Base-by-base conservation (phyloP, 2,888 invertebrate species). In the Stratiomys singularior region DNA sequence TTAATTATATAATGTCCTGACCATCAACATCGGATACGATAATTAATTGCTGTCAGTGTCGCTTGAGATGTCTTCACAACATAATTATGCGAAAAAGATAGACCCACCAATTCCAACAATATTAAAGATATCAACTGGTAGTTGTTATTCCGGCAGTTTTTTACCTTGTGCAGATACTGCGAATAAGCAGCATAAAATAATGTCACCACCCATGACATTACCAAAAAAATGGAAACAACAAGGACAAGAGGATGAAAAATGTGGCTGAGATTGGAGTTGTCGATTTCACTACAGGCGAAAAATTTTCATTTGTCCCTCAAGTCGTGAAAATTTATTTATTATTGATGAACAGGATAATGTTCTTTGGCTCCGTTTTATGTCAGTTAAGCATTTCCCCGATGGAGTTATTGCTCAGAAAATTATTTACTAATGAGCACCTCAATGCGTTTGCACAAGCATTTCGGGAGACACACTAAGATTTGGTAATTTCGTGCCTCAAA, bases 71-170 rank as follows among this genome's bases (percentile, higher is more conserved):
- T 15, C 15, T 15, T 9, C 4, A 52, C 52, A 13, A 18, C n/a
- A 52, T 64, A 64, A 64, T 64, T 64, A 64, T 64, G 28, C 25
- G 64, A 64, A 64, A 64, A 64, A 28, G 64, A 64, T 64, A 30
- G 64, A 64, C 15, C 28, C 30, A 5, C 30, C 23, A 27, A 30
- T 64, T 64, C 64, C 15, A n/a, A 11, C 64, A 64, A 27, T 64
- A 64, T 30, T 64, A 9, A 7, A 5, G 30, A 28, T 64, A 64
- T 64, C 28, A 15, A 30, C 64, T 64, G 27, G 7, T 28, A n/a
- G 15, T 64, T 30, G 27, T 64, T 64, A 30, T 18, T 27, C 30
- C n/a, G 21, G 28, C n/a, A 9, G 23, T 64, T 64, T 30, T 30
- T 30, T 30, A 18, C 64, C n/a, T 64, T 5, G 64, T 15, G 64